These are phyloP conservation scores for Nibea albiflora DNA, from an alignment of 2,113 vertebrate species.

Conservation along the genomic window DNA sequence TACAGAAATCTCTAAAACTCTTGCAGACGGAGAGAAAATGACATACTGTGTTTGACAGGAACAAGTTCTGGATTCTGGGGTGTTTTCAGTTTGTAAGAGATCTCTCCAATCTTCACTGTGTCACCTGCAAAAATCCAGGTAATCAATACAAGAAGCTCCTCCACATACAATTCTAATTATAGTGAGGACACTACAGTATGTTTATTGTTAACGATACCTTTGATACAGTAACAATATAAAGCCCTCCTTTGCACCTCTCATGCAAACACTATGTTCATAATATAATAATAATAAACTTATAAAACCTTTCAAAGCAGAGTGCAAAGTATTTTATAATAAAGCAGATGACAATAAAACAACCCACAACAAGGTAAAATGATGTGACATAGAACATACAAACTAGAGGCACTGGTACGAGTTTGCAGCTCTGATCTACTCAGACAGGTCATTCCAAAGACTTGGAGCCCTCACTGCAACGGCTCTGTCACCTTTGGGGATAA, in stretches of 20 bases:
- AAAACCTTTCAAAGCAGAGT: no score
- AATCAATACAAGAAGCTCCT: background rate
- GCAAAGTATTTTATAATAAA: no score
- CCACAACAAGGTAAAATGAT: no score
- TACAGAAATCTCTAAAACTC: background rate
- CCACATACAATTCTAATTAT: background rate
- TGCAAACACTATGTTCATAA: background rate
- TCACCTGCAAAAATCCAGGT: constrained; percentile 85
- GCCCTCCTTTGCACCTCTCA: background rate
- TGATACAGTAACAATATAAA: background rate
- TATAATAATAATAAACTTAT: no score
- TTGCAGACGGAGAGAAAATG: background rate
- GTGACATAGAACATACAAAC: no score
- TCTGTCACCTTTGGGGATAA: no score
- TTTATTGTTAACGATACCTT: background rate
- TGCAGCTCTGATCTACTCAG: no score
- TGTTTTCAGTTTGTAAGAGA: constrained; percentile 90
- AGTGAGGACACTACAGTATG: background rate
- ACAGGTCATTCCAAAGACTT: no score
- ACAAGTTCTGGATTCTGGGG: constrained; percentile 94
- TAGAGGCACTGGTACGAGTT: no score
- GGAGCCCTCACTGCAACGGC: no score
- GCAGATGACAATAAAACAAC: no score
- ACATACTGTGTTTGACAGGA: constrained; percentile 94
- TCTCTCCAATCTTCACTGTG: constrained; percentile 94